Conservation (phyloP, 2,797 vertebrate species). For the Neosalanx taihuensis region DNA sequence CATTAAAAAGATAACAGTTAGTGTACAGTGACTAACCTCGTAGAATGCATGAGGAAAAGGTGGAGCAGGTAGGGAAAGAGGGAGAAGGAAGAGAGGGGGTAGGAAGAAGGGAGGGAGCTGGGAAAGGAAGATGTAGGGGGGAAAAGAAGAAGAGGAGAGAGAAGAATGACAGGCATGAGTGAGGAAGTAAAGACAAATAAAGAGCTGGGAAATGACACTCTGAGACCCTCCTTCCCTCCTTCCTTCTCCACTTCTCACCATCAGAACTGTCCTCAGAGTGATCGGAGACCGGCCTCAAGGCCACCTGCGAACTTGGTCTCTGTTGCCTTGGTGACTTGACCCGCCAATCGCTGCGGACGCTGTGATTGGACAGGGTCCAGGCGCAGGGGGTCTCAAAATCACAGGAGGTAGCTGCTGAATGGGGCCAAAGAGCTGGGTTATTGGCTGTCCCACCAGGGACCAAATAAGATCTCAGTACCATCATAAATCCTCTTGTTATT, state of each 20-base stretch:
- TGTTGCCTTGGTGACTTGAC: constrained; percentile 67
- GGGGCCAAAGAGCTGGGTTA: constrained; percentile 1
- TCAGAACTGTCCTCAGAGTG: constrained; percentile 69
- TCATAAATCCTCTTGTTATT: background rate
- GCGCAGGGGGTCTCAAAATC: constrained; percentile 78
- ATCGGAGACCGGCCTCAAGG: constrained; percentile 61
- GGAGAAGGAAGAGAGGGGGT: no score
- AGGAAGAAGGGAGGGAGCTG: no score
- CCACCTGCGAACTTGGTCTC: constrained; percentile 37
- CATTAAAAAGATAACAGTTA: constrained; percentile 5
- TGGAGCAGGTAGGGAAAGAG: no score
- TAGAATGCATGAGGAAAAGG: no score
- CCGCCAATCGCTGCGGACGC: constrained; percentile 76
- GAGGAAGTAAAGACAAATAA: no score
- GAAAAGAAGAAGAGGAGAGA: no score
- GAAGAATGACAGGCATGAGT: no score
- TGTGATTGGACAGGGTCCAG: constrained; percentile 80
- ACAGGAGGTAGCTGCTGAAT: constrained; percentile 72
- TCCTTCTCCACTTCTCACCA: constrained; percentile 66
- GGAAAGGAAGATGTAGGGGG: no score
- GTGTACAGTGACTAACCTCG: background rate
- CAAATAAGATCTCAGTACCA: background rate
- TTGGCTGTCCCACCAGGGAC: background rate
- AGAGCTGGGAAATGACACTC: no score
- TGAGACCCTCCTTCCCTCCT: no score